Conservation (phyloP, 2,888 invertebrate species). For the Epistrophe grossulariae region DNA sequence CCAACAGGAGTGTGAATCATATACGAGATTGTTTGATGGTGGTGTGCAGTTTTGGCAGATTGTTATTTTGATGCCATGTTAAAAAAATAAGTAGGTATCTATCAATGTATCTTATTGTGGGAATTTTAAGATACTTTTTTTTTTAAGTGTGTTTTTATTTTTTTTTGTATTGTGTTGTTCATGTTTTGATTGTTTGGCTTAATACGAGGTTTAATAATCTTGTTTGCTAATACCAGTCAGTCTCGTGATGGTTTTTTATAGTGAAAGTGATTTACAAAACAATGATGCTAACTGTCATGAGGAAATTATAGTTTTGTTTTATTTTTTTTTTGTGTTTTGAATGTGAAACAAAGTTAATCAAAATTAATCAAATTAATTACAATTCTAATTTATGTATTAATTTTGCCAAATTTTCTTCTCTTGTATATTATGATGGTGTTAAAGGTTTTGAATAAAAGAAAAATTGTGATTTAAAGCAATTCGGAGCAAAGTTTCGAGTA, state of each 20-base stretch:
- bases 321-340: background rate
- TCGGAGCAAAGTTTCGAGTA: background rate
- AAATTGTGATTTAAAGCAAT: background rate
- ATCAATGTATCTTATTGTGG: background rate
- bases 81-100: background rate
- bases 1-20: conserved; percentile 24
- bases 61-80: conserved; percentile 12
- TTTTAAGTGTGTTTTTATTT: background rate
- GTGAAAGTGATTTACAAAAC: conserved; percentile 27
- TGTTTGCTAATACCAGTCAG: conserved; percentile 10
- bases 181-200: background rate
- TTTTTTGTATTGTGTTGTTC: background rate
- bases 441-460: background rate
- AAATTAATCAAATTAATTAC: conserved; percentile 24
- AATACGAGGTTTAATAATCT: conserved; percentile 17
- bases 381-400: background rate
- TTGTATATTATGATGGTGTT: background rate
- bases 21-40: background rate
- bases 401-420: background rate
- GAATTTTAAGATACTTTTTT: background rate
- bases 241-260: conserved; percentile 9
- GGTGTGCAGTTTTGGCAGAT: background rate
- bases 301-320: conserved; percentile 13
- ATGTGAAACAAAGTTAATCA: background rate
- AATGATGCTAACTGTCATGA: conserved; percentile 5